These are phyloP conservation scores for Tridacna gigas DNA, from an alignment of 2,888 invertebrate species.

Conservation along the genomic window DNA sequence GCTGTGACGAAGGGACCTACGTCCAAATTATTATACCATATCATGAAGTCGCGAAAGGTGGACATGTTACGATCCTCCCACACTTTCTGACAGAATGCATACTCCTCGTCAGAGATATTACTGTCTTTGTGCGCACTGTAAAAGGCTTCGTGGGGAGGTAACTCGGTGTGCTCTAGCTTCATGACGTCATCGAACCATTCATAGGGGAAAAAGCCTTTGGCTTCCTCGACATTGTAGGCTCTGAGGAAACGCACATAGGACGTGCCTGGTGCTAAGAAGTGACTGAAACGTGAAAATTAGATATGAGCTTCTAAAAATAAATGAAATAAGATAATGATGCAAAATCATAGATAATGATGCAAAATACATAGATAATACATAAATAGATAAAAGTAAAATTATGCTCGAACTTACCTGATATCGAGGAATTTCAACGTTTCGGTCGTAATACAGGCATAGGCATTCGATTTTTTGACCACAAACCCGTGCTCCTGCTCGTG, in stretches of 20 bases:
- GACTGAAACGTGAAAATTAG: constrained; percentile 57
- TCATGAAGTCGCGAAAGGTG: constrained; percentile 61
- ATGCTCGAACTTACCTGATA: no score
- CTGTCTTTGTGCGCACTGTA: constrained; percentile 18
- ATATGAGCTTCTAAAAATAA: no score
- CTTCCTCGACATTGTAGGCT: constrained; percentile 52
- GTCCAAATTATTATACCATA: constrained; percentile 64
- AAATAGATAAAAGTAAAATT: no score
- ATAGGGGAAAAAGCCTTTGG: constrained; percentile 56
- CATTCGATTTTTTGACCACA: constrained; percentile 38
- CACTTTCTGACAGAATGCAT: constrained; percentile 32
- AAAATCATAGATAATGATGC: no score
- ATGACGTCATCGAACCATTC: constrained; percentile 44
- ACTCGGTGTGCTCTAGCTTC: constrained; percentile 34
- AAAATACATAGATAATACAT: no score
- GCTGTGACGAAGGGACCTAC: constrained; percentile 62
- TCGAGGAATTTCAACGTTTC: background rate
- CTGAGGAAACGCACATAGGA: constrained; percentile 52
- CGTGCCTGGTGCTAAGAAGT: constrained; percentile 53
- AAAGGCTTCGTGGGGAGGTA: constrained; percentile 48
- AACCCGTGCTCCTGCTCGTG: constrained; percentile 29
- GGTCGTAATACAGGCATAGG: constrained; percentile 44
- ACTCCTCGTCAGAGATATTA: constrained; percentile 29
- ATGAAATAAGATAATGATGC: no score
- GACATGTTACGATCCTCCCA: constrained; percentile 61